Conservation (phyloP, 2,797 vertebrate species). For the Coluber constrictor region DNA sequence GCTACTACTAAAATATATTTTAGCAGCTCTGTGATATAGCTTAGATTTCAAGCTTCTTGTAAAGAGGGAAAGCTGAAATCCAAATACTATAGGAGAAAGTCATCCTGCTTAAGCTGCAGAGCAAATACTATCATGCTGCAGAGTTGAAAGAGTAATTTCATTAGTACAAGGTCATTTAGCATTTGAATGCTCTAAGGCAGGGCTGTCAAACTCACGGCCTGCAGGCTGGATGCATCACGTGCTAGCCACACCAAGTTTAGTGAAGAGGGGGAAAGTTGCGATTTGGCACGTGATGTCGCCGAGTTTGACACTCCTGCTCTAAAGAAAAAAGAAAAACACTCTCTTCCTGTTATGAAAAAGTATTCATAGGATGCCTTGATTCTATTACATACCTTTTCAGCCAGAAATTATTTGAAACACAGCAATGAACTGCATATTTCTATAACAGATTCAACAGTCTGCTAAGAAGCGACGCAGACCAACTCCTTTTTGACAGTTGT, state of each 20-base stretch:
- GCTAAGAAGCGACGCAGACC: slow-evolving; percentile 65
- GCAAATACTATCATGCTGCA: slow-evolving; percentile 54
- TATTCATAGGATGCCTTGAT: slow-evolving; percentile 61
- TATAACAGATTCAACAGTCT: slow-evolving; percentile 61
- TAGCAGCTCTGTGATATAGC: not conserved
- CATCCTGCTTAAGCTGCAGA: slow-evolving; percentile 51
- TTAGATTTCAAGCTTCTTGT: not conserved
- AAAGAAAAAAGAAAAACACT: slow-evolving; percentile 55
- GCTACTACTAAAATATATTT: not conserved
- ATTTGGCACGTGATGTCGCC: no score
- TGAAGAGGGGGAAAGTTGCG: no score
- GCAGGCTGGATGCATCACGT: no score
- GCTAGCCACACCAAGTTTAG: no score
- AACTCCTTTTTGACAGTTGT: slow-evolving; percentile 60
- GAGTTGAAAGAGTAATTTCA: slow-evolving; percentile 54
- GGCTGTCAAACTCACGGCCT: no score
- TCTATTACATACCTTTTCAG: slow-evolving; percentile 64
- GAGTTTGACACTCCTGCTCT: slow-evolving; percentile 5
- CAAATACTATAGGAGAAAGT: slow-evolving; percentile 35
- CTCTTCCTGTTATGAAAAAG: slow-evolving; percentile 38
- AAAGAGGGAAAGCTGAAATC: slow-evolving; percentile 2
- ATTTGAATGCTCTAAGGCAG: slow-evolving; percentile 48
- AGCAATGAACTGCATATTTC: slow-evolving; percentile 65
- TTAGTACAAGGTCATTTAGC: slow-evolving; percentile 43
- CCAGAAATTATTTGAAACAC: slow-evolving; percentile 63